Evolutionary conservation across 2,113 vertebrate species (phyloP), one percentile per base, ranked within the genome.

Genomic region (Columba janthina): DNA sequence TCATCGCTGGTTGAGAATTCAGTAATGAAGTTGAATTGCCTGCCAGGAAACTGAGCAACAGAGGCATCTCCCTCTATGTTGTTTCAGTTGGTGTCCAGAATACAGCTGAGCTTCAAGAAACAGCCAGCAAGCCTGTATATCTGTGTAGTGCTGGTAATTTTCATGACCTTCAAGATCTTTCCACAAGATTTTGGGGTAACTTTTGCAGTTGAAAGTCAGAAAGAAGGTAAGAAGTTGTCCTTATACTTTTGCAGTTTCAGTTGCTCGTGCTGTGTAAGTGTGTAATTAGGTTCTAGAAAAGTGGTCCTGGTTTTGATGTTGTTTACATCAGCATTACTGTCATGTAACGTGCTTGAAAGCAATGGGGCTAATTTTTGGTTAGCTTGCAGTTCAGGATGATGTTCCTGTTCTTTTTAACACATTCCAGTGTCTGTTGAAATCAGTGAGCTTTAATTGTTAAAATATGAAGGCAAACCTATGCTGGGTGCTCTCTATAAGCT

Each of bases 1-100:
- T 99, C 56, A 94, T 99, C 92, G 99, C 98, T 1, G 98, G 98
- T 8, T 98, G 98, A 4, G 97, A 97, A 12, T 99, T 98, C 5
- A 38, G 32, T 0, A 98, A 98, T 69, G 92, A 98, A 5, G 97
- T 98, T 16, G n/a, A 69, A 3, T 46, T 12, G 10, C 96, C 97
- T 3, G 98, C 98, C 3, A 93, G 78, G 34, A 44, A 46, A 5
- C 94, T 99, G 58, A 98, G 97, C 74, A 24, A 87, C 51, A 83
- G 95, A 5, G 98, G 98, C 2, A 97, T 98, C 40, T 96, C 98
- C 9, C 89, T 99, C 48, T 99, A 98, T 14, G 97, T 97, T 75
- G 97, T 98, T 36, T 98, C 97, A 10, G 96, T 98, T 70, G 98
- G 98, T 25, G 31, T 95, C 4, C 96, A 90, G 34, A 96, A 98